These are phyloP conservation scores for Stomatorhinus walkeri DNA, from an alignment of 2,797 vertebrate species.

Conservation along the genomic window DNA sequence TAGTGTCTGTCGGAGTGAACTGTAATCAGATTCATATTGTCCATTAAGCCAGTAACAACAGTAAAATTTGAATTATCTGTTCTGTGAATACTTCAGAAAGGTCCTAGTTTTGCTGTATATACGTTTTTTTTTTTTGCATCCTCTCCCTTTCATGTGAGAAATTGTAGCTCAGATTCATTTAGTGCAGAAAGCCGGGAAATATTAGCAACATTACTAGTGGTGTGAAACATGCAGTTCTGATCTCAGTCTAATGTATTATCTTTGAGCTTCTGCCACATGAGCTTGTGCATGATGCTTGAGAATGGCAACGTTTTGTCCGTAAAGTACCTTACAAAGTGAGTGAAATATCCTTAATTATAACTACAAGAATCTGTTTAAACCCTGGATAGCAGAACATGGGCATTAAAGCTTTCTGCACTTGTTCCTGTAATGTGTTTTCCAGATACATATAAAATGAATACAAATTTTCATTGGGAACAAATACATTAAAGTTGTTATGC, in stretches of 20 bases:
- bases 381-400: not conserved
- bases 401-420: not conserved
- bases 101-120: not conserved
- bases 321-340: not conserved
- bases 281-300: not conserved
- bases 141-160: not conserved
- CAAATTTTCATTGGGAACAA: not conserved
- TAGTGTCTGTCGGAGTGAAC: not conserved
- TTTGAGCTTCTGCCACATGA: not conserved
- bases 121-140: not conserved
- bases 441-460: not conserved
- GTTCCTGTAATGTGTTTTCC: not conserved
- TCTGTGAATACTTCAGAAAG: not conserved
- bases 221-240: not conserved
- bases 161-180: not conserved
- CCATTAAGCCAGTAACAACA: slow-evolving; percentile 2
- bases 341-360: not conserved
- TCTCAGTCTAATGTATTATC: not conserved
- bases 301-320: not conserved
- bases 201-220: not conserved
- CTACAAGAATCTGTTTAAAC: not conserved
- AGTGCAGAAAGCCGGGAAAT: not conserved
- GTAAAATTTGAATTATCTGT: slow-evolving; percentile 12
- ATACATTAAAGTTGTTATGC: not conserved
- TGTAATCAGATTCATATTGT: slow-evolving; percentile 12